Conservation (phyloP, 2,888 invertebrate species). For the Parthenolecanium corni region DNA sequence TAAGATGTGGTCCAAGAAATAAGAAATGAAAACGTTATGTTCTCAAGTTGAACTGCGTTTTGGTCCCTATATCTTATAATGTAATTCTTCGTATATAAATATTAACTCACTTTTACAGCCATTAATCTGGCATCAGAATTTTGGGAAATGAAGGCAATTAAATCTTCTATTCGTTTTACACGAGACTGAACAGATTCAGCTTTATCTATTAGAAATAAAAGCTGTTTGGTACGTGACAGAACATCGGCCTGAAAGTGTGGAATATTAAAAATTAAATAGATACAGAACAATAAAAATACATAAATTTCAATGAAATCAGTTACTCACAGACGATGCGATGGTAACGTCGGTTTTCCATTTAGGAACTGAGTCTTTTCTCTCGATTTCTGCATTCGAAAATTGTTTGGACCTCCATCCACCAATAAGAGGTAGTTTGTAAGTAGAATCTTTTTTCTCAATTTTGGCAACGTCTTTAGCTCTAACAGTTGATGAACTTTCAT, state of each 20-base stretch:
- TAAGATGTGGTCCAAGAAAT: too few species aligned
- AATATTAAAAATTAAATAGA: background rate
- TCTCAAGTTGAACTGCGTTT: too few species aligned
- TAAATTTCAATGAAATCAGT: background rate
- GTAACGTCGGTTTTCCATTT: conserved; percentile 18
- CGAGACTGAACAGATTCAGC: conserved; percentile 49
- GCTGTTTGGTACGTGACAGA: conserved; percentile 52
- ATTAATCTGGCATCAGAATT: conserved; percentile 61
- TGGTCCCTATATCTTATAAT: too few species aligned
- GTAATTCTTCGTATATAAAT: background rate
- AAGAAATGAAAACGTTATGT: too few species aligned
- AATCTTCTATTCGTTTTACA: conserved; percentile 52
- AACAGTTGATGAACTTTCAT: background rate
- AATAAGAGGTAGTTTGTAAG: conserved; percentile 12
- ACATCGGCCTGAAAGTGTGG: conserved; percentile 40
- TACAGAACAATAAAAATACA: background rate
- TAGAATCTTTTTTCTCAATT: background rate
- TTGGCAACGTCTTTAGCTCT: background rate
- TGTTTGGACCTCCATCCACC: conserved; percentile 3
- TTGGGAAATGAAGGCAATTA: conserved; percentile 58
- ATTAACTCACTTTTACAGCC: conserved; percentile 53
- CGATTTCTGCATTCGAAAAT: background rate
- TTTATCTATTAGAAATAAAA: conserved; percentile 49
- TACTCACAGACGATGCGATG: conserved; percentile 12
- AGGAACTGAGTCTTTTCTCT: background rate